phyloP scores from a whole-genome alignment of 2,113 vertebrate species.

The Terrapene triunguis region DNA sequence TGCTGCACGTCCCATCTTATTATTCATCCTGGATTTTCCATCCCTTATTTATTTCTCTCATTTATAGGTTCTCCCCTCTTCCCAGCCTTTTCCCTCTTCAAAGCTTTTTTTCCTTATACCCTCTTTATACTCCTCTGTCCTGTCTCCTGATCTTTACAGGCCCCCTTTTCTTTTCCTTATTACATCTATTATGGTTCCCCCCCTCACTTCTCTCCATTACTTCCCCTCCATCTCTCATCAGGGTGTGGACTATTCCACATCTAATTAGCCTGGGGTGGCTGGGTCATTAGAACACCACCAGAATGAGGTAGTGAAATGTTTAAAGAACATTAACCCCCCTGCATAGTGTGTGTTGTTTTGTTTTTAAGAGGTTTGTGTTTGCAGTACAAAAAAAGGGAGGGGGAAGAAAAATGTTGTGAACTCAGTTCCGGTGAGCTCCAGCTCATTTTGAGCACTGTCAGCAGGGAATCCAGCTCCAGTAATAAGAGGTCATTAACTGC shows the following conservation, averaged over 20 bases:
- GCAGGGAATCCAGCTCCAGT: not conserved
- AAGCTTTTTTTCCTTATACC: not conserved
- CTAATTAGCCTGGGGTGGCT: not conserved
- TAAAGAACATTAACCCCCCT: not conserved
- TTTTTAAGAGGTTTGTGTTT: constrained; percentile 9
- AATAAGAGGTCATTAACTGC: not conserved
- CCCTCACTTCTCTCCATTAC: not conserved
- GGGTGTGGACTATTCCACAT: not conserved
- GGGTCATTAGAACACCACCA: not conserved
- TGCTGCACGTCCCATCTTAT: not conserved
- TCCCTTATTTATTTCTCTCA: not conserved
- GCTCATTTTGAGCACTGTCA: not conserved
- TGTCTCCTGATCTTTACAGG: rapidly evolving
- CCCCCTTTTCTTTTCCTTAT: not conserved
- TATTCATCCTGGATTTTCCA: not conserved
- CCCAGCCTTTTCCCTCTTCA: not conserved
- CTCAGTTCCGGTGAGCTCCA: not conserved
- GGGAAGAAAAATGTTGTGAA: not conserved
- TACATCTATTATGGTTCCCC: not conserved
- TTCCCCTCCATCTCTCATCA: not conserved
- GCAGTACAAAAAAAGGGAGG: rapidly evolving
- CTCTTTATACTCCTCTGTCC: not conserved
- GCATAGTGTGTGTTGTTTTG: not conserved
- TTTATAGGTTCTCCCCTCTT: not conserved
- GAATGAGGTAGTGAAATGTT: not conserved